Percentiles rank a stretch among this genome's conserved stretches.
phyloP scores from a whole-genome alignment of 2,113 vertebrate species.

The Larimichthys crocea region DNA sequence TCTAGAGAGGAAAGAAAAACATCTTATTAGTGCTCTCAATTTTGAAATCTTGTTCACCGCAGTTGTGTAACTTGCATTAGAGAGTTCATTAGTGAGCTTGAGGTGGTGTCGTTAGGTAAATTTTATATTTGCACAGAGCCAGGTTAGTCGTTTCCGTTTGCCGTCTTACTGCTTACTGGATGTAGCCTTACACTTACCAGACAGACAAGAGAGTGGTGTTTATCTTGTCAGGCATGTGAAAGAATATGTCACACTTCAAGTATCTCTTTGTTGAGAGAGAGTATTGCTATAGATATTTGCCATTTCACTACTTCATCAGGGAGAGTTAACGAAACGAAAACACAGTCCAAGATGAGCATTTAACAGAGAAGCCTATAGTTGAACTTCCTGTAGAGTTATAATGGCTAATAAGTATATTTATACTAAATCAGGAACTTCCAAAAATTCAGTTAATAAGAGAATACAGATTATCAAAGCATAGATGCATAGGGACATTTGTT shows the following conservation, averaged over 20 bases:
- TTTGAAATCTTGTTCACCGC: background rate
- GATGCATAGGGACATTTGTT: background rate
- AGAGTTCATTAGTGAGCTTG: too few species aligned
- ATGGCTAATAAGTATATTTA: background rate
- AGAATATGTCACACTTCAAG: background rate
- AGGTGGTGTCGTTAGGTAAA: too few species aligned
- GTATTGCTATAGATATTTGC: background rate
- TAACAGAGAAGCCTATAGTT: background rate
- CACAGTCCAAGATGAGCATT: background rate
- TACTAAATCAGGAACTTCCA: background rate
- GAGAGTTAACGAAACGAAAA: too few species aligned
- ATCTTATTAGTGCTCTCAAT: background rate
- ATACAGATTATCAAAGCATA: background rate
- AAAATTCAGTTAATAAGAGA: background rate
- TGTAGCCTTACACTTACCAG: background rate
- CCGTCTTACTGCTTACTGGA: background rate
- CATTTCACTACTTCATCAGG: background rate
- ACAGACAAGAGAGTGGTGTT: background rate
- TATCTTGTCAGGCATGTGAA: background rate
- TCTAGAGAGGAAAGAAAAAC: slow-evolving; percentile 74
- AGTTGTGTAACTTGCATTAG: background rate
- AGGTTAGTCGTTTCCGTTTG: background rate
- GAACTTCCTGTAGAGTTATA: background rate
- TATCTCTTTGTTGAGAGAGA: background rate
- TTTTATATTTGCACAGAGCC: background rate